A percentile compares a stretch with the other conserved stretches of the same genome.
Conservation (phyloP, 2,113 vertebrate genomes). For the Lagopus leucura region DNA sequence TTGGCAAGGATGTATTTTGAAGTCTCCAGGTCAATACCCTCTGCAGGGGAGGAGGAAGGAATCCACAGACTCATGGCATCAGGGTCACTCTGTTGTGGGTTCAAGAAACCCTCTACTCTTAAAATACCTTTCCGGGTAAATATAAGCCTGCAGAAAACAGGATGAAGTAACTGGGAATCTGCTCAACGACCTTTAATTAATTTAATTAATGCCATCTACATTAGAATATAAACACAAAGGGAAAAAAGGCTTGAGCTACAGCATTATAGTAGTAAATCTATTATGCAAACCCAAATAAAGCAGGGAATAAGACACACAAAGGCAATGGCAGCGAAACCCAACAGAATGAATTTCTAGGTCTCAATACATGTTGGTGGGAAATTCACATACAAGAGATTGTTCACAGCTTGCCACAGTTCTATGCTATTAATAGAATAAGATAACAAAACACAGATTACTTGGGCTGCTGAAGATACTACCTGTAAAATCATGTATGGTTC, state of each 20-base stretch:
- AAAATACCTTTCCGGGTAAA: slow-evolving; percentile 96
- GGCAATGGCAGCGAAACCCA: background rate
- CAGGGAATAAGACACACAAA: background rate
- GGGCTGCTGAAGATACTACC: background rate
- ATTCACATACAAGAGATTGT: background rate
- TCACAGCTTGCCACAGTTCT: background rate
- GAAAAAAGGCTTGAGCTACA: background rate
- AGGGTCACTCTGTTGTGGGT: slow-evolving; percentile 95
- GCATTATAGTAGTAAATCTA: background rate
- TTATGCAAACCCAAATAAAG: background rate
- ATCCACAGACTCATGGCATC: slow-evolving; percentile 98
- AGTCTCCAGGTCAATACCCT: slow-evolving; percentile 95
- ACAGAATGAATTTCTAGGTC: background rate
- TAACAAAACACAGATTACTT: background rate
- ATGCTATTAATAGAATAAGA: background rate
- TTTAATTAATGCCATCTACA: background rate
- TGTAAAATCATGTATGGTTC: background rate
- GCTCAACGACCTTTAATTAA: background rate
- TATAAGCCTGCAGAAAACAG: slow-evolving; percentile 83
- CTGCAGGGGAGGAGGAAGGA: slow-evolving; percentile 87
- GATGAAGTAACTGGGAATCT: background rate
- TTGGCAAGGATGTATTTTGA: slow-evolving; percentile 99
- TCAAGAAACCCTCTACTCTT: slow-evolving; percentile 95
- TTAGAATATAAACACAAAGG: background rate
- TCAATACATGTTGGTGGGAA: background rate